These are phyloP conservation scores for Drosophila fulvimacula DNA, from an alignment of 2,888 invertebrate genomes.

Conservation along the genomic window DNA sequence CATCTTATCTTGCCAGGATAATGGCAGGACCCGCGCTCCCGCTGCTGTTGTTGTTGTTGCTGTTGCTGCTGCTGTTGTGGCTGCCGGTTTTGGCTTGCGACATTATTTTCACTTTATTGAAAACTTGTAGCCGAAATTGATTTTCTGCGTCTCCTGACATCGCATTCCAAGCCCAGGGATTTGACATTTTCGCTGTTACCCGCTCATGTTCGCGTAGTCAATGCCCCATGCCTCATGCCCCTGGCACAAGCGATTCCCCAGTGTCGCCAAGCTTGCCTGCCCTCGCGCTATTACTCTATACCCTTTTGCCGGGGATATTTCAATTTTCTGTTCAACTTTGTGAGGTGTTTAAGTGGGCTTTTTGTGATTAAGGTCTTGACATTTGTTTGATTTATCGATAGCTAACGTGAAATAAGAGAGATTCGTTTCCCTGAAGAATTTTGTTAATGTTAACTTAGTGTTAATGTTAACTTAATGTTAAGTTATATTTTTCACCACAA, in stretches of 20 bases:
- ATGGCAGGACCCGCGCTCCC: conserved; percentile 52
- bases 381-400: background rate
- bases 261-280: conserved; percentile 13
- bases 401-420: background rate
- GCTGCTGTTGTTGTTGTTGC: conserved; percentile 14
- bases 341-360: no score
- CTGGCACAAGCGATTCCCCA: background rate
- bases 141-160: conserved; percentile 72
- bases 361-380: background rate
- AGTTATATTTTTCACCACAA: no score
- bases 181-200: conserved; percentile 68
- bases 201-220: conserved; percentile 23
- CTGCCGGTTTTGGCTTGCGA: conserved; percentile 58
- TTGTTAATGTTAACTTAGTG: background rate
- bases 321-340: background rate
- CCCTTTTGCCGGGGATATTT: conserved; percentile 9
- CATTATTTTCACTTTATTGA: conserved; percentile 81
- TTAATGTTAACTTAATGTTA: no score
- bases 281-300: conserved; percentile 8
- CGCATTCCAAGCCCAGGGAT: conserved; percentile 69
- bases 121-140: conserved; percentile 79
- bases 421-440: background rate
- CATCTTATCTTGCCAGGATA: conserved; percentile 57
- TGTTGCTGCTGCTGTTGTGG: conserved; percentile 32
- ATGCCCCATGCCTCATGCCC: background rate